Conservation (phyloP, 2,797 vertebrate species). For the Cirrhinus molitorella region DNA sequence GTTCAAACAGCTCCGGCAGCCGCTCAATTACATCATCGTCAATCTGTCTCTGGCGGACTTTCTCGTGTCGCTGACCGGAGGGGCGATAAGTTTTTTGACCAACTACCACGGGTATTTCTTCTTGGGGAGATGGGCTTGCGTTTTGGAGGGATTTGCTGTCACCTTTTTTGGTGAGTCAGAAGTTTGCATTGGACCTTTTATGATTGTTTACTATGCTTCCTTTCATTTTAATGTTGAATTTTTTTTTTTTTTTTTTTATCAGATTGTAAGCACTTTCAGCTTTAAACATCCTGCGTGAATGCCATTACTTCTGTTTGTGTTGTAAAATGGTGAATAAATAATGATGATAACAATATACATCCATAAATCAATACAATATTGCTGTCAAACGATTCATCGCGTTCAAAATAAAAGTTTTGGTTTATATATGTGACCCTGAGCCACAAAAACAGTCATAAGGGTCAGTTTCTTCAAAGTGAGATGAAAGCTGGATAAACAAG, state of each 20-base stretch:
- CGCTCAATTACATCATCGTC: conserved; percentile 90
- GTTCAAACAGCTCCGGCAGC: conserved; percentile 87
- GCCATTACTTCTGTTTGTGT: background rate
- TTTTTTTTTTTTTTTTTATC: too few relatives aligned
- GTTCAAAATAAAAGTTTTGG: too few relatives aligned
- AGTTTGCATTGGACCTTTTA: background rate
- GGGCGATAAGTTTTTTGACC: conserved; percentile 86
- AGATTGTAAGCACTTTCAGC: background rate
- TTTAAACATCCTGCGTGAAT: background rate
- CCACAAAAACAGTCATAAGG: too few relatives aligned
- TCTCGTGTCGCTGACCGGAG: conserved; percentile 86
- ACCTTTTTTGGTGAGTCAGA: conserved; percentile 89
- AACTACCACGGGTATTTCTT: conserved; percentile 90
- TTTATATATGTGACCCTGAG: too few relatives aligned
- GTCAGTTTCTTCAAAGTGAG: too few relatives aligned
- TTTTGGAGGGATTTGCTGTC: conserved; percentile 91
- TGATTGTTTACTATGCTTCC: background rate
- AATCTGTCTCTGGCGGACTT: conserved; percentile 91
- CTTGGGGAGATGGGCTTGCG: conserved; percentile 87
- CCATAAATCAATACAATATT: too few relatives aligned
- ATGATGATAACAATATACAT: too few relatives aligned
- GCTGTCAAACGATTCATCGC: too few relatives aligned
- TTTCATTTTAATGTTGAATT: background rate
- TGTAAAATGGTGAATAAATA: too few relatives aligned
- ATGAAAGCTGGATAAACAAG: too few relatives aligned